Evolutionary conservation across 2,797 vertebrate species (phyloP), one percentile per base, ranked within the genome.

Genomic region (Poecile montanus): DNA sequence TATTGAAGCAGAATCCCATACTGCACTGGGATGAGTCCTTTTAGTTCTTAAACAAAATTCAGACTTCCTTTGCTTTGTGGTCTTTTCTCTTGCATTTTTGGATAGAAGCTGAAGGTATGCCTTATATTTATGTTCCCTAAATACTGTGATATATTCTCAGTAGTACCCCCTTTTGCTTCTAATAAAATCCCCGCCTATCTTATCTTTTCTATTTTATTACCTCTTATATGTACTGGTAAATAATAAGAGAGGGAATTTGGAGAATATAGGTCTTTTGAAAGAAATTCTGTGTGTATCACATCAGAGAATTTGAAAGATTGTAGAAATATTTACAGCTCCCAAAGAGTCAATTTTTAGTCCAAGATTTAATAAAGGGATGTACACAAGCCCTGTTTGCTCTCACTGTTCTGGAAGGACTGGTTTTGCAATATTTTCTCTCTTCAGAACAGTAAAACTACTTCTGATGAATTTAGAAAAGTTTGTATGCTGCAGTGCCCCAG

Each of bases 341-440:
- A 65, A 79, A 75, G 75, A 89, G 22, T 73, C 54, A 83, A 2
- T 66, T n/a, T 89, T 23, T 54, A 80, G 20, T 90, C 50, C 38
- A 58, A 80, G 61, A 86, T 13, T 93, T 71, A 90, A 85, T 81
- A 85, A 42, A 91, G 71, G 74, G 61, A 66, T 85, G 82, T 76
- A 85, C 73, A 72, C 3, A n/a, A 88, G 56, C 51, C 70, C 75
- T 91, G 20, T 75, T 89, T 84, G 66, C 42, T 88, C 40, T 54
- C 11, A 1, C 63, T 95, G 38, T 60, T 93, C 48, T 88, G 74
- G 83, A 74, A 90, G 66, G 82, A 74, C 91, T 65, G 68, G 20
- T 34, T 93, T 91, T 88, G 57, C 60, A 80, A 20, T 93, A 80
- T 86, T 91, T 94, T 88, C 88, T 88, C 40, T 88, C 61, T 58